A percentile compares a stretch with the other conserved stretches of the same genome.
phyloP scores from a whole-genome alignment of 2,113 vertebrate species.

The Microcebus lehilahytsara region DNA sequence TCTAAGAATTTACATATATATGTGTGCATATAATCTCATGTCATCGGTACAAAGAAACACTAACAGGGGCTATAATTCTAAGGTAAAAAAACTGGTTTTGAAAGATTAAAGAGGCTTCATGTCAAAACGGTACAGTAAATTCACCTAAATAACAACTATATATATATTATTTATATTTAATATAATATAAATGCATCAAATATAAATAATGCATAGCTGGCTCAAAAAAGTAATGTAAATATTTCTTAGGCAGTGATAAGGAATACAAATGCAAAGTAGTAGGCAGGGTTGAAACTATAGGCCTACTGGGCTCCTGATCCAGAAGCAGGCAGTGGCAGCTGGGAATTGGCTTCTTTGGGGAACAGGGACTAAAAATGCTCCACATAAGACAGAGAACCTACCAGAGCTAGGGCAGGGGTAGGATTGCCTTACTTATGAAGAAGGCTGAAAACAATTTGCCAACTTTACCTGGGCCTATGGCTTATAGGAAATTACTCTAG shows the following conservation, averaged over 20 bases:
- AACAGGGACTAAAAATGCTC: slow-evolving; percentile 24
- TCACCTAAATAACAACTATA: slow-evolving; percentile 1
- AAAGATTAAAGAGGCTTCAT: not conserved
- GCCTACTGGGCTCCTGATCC: not conserved
- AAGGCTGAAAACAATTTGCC: not conserved
- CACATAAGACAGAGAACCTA: not conserved
- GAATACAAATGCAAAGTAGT: not conserved
- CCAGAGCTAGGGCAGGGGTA: not conserved
- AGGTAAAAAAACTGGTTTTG: slow-evolving; percentile 36
- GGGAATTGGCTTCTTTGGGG: not conserved
- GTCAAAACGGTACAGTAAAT: slow-evolving; percentile 15
- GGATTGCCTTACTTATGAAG: not conserved
- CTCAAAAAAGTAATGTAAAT: slow-evolving; percentile 22
- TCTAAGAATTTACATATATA: not conserved
- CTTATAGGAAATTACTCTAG: not conserved
- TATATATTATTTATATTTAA: not conserved
- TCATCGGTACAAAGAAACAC: not conserved
- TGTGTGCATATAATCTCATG: not conserved
- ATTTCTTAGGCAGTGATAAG: not conserved
- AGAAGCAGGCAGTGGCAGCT: not conserved
- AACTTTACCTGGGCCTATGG: not conserved
- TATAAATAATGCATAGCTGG: slow-evolving; percentile 12
- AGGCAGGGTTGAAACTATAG: not conserved
- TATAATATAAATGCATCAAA: not conserved
- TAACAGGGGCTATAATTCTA: not conserved